phyloP scores from a whole-genome alignment of 1,140 invertebrate species.

The Pseudomyrmex gracilis region DNA sequence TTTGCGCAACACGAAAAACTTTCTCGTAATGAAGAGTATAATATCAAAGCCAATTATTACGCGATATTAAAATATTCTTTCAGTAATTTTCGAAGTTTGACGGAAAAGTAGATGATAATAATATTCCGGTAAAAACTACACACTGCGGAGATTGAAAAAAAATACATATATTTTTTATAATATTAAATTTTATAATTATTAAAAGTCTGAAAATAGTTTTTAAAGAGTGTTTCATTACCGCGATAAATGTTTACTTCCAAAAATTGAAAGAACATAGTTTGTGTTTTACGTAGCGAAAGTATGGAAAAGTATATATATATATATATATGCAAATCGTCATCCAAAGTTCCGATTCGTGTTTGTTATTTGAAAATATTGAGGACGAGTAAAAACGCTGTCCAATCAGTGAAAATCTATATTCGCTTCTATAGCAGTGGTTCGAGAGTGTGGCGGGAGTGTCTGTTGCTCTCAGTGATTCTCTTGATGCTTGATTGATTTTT shows the following conservation, averaged over 20 bases:
- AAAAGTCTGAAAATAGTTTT: background rate
- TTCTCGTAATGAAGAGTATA: constrained; percentile 56
- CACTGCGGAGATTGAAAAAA: background rate
- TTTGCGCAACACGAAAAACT: constrained; percentile 57
- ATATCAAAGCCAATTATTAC: constrained; percentile 61
- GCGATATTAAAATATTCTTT: constrained; percentile 29
- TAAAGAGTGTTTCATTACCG: background rate
- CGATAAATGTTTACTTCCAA: background rate
- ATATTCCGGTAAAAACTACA: background rate
- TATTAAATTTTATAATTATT: too few relatives aligned
- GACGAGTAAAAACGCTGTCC: constrained; percentile 26
- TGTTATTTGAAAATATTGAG: constrained; percentile 26
- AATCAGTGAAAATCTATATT: constrained; percentile 45
- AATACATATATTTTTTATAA: too few relatives aligned
- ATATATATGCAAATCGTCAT: background rate
- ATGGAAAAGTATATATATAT: background rate
- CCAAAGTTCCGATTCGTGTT: constrained; percentile 1
- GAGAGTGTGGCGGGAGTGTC: background rate
- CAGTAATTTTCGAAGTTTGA: background rate
- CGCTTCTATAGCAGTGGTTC: constrained; percentile 27
- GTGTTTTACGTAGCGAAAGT: background rate
- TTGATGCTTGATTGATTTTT: constrained; percentile 34
- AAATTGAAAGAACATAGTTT: background rate
- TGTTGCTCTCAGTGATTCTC: constrained; percentile 28
- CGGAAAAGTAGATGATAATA: background rate